Percentiles rank a stretch among this genome's conserved stretches.
These are phyloP conservation scores for Caenorhabditis sulstoni DNA, from an alignment of 2,888 invertebrate genomes.

Conservation along the genomic window DNA sequence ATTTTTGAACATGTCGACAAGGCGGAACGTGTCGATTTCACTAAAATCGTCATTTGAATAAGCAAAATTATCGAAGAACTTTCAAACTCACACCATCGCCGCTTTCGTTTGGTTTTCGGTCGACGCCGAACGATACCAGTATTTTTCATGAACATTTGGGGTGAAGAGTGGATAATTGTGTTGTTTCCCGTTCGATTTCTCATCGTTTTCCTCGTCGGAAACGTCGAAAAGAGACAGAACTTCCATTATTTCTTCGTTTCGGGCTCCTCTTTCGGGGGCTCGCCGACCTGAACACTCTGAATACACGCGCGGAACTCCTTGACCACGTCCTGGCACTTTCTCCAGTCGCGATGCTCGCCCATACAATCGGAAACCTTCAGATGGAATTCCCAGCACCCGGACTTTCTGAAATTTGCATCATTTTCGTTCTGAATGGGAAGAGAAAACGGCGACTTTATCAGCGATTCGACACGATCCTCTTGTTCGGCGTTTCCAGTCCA, in stretches of 20 bases:
- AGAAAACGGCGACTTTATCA: constrained; percentile 62
- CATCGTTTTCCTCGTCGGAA: constrained; percentile 43
- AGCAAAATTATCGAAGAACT: not conserved
- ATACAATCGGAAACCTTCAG: constrained; percentile 74
- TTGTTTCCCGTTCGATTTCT: not conserved
- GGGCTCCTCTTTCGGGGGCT: constrained; percentile 26
- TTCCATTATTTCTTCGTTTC: constrained; percentile 43
- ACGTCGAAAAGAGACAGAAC: constrained; percentile 41
- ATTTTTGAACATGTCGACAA: constrained; percentile 7
- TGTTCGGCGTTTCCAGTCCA: constrained; percentile 69
- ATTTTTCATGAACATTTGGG: constrained; percentile 45
- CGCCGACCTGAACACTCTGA: constrained; percentile 35
- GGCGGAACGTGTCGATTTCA: constrained; percentile 42
- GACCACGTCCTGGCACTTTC: constrained; percentile 72
- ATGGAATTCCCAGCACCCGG: constrained; percentile 77
- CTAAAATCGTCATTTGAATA: constrained; percentile 28
- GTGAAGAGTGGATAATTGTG: constrained; percentile 31
- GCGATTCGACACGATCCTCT: constrained; percentile 74
- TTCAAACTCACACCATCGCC: constrained; percentile 19
- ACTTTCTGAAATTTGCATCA: constrained; percentile 54
- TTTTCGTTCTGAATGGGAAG: not conserved
- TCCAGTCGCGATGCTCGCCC: constrained; percentile 76
- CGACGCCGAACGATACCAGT: constrained; percentile 44
- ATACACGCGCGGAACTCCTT: constrained; percentile 53
- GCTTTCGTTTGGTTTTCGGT: constrained; percentile 38